Percentiles rank a stretch among this genome's conserved stretches.
Evolutionary conservation across 2,888 invertebrate genomes (phyloP).

Genomic region (Spisula solida): DNA sequence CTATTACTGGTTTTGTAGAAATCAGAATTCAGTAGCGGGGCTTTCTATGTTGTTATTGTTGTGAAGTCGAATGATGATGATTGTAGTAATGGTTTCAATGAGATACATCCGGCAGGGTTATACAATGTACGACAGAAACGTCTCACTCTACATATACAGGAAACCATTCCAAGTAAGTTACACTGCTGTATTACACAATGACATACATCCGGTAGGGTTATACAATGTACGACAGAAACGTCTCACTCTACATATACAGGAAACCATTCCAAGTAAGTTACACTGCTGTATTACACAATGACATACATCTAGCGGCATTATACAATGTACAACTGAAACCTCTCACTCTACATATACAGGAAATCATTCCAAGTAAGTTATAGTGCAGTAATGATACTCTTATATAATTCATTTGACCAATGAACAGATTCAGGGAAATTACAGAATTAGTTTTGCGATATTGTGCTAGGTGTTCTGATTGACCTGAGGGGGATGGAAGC

Average conservation of each 20-base stretch:
- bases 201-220: conserved; percentile 69
- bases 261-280: conserved; percentile 83
- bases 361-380: too few relatives aligned
- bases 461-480: too few relatives aligned
- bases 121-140: conserved; percentile 69
- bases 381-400: too few relatives aligned
- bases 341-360: too few relatives aligned
- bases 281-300: too few relatives aligned
- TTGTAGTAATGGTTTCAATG: conserved; percentile 84
- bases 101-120: conserved; percentile 69
- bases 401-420: too few relatives aligned
- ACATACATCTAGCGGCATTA: too few relatives aligned
- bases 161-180: conserved; percentile 83
- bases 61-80: conserved; percentile 91
- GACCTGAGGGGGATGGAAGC: too few relatives aligned
- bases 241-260: conserved; percentile 74
- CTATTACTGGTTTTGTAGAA: background rate
- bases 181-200: too few relatives aligned
- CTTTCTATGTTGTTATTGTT: conserved; percentile 94
- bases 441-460: too few relatives aligned
- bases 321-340: too few relatives aligned
- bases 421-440: too few relatives aligned
- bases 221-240: conserved; percentile 69
- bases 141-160: conserved; percentile 74
- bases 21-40: conserved; percentile 81